Conservation (phyloP, 92 coral and sea anemone genomes). For the Galaxea fascicularis region DNA sequence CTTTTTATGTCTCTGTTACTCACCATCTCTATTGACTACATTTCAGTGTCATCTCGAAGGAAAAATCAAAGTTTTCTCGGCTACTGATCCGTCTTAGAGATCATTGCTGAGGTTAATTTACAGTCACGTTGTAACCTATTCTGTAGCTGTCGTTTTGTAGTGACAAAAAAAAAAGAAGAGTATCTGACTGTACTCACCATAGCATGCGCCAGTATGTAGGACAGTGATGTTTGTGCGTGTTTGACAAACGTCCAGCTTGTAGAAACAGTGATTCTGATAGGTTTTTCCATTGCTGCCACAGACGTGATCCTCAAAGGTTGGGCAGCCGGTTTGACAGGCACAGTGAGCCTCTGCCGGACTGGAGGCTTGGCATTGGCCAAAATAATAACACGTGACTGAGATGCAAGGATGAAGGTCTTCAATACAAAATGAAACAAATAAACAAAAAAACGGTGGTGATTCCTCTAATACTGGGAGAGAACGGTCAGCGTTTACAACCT, state of each 20-base stretch:
- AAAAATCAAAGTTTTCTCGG: too few relatives aligned
- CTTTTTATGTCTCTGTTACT: too few relatives aligned
- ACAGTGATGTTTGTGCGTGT: conserved; percentile 48
- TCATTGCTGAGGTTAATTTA: too few relatives aligned
- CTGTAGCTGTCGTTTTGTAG: too few relatives aligned
- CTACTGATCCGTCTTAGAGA: too few relatives aligned
- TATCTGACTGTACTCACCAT: conserved; percentile 26
- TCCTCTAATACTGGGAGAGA: too few relatives aligned
- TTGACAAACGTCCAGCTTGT: conserved; percentile 64
- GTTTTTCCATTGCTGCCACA: conserved; percentile 66
- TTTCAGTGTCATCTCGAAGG: too few relatives aligned
- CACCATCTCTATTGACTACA: too few relatives aligned
- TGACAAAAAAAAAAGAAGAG: too few relatives aligned
- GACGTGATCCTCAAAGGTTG: conserved; percentile 59
- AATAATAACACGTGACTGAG: conserved; percentile 64
- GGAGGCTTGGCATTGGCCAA: conserved; percentile 67
- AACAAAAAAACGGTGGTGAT: too few relatives aligned
- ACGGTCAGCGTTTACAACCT: too few relatives aligned
- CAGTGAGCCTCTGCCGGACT: conserved; percentile 74
- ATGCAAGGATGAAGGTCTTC: conserved; percentile 75
- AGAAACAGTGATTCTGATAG: conserved; percentile 64
- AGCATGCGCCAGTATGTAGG: conserved; percentile 62
- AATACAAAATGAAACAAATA: background rate
- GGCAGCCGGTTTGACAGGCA: conserved; percentile 71
- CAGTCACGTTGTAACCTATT: too few relatives aligned